Evolutionary conservation across 2,797 vertebrate species (phyloP), one percentile per base, ranked within the genome.

Genomic region (Danionella dracula): DNA sequence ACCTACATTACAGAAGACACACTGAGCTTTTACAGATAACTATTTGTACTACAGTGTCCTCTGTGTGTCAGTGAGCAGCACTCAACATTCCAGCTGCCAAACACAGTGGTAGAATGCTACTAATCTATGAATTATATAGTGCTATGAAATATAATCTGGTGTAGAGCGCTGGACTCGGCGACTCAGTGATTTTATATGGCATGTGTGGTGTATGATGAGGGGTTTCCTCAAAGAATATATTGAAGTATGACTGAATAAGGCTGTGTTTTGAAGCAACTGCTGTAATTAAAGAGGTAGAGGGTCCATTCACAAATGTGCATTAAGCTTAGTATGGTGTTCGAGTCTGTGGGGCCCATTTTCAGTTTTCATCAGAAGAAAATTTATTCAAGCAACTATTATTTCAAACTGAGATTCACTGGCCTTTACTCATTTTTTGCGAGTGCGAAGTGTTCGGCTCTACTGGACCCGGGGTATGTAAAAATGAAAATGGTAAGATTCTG

Each of bases 101-200:
- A 60, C 37, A 41, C 48, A 59, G 68, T 57, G 37, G 55, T 58
- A 58, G 37, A 71, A 45, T 42, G 70, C 51, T 46, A 60, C 61
- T 71, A 66, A 71, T 71, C 55, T 66, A 66, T 66, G 41, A 56
- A 16, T 19, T 17, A 61, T 49, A 62, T 49, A 61, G 55, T 55
- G 46, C n/a, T n/a, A 71, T 65, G 63, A 71, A 66, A 66, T 60
- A 60, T 66, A 66, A 66, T 71, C 56, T 60, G 41, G 16, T 72
- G 57, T 66, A 48, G 60, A 37, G 15, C 16, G 34, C 40, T 54
- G 48, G 50, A 55, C 31, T 65, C 29, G 29, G 27, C 41, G n/a
- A 35, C 48, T 34, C 27, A 59, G 42, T 46, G 20, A 23, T 44
- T 44, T 37, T 19, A 23, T 12, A 34, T 51, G 41, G 44, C 51